These are phyloP conservation scores for Macrochelys suwanniensis DNA, from an alignment of 2,797 vertebrate species.

Conservation along the genomic window DNA sequence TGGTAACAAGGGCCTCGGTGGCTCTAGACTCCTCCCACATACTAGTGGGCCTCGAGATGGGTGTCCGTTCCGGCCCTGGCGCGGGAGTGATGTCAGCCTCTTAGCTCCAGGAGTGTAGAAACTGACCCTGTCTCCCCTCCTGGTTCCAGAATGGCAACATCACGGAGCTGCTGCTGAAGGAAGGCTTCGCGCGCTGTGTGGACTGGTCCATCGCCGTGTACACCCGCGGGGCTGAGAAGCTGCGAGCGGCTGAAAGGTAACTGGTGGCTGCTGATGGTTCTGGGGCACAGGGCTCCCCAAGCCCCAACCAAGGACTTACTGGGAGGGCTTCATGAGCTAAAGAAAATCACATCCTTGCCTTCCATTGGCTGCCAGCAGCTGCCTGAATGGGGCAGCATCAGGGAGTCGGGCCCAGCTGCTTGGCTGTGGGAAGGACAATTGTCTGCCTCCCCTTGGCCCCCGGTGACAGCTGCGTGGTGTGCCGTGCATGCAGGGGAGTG, in stretches of 20 bases:
- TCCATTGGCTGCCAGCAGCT: background rate
- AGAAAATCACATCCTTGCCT: background rate
- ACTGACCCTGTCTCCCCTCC: background rate
- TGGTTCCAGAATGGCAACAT: constrained; percentile 94
- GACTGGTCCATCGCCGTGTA: constrained; percentile 99
- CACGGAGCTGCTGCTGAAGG: constrained; percentile 94
- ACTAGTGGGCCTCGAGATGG: background rate
- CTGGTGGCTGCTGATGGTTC: background rate
- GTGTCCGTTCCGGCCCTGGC: background rate
- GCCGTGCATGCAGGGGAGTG: background rate
- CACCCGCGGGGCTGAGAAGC: constrained; percentile 95
- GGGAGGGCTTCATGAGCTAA: background rate
- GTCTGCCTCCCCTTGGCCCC: background rate
- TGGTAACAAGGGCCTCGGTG: background rate
- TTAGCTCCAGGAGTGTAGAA: no score
- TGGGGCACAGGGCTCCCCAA: background rate
- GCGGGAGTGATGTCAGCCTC: no score
- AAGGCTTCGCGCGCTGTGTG: constrained; percentile 97
- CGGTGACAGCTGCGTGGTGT: no score
- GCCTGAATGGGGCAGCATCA: background rate
- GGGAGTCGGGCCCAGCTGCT: background rate
- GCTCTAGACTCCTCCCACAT: background rate
- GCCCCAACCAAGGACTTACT: background rate
- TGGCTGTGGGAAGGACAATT: background rate
- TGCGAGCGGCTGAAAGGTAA: constrained; percentile 93